Percentiles rank a stretch among this genome's conserved stretches.
These are phyloP conservation scores for Geotrypetes seraphini DNA, from an alignment of 2,797 vertebrate genomes.

Conservation along the genomic window DNA sequence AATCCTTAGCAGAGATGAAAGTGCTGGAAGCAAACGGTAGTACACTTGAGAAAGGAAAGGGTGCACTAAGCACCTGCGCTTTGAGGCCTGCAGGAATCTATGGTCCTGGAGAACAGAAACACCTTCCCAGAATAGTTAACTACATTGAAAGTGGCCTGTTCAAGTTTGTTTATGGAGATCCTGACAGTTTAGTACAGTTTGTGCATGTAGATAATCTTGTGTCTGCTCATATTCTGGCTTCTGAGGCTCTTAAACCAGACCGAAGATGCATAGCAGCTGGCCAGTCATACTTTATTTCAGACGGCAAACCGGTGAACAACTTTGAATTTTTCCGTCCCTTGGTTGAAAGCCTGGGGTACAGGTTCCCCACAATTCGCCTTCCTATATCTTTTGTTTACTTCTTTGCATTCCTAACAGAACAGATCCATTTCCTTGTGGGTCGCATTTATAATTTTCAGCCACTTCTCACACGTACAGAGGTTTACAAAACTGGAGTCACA, in stretches of 20 bases:
- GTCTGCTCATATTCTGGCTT: slow-evolving; percentile 74
- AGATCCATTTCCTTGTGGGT: slow-evolving; percentile 61
- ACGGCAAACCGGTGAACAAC: slow-evolving; percentile 82
- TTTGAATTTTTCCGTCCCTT: slow-evolving; percentile 90
- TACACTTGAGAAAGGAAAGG: slow-evolving; percentile 27
- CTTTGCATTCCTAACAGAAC: slow-evolving; percentile 79
- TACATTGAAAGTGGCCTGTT: slow-evolving; percentile 84
- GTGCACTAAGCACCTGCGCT: slow-evolving; percentile 70
- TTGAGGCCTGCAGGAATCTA: slow-evolving; percentile 89
- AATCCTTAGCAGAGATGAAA: slow-evolving; percentile 81
- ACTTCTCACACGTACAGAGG: slow-evolving; percentile 82
- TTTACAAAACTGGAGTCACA: slow-evolving; percentile 88
- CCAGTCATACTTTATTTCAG: slow-evolving; percentile 91
- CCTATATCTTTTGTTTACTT: slow-evolving; percentile 73
- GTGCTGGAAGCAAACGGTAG: slow-evolving; percentile 71
- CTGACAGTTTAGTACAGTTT: slow-evolving; percentile 79
- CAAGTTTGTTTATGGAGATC: slow-evolving; percentile 75
- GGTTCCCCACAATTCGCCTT: slow-evolving; percentile 69
- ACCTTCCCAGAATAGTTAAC: slow-evolving; percentile 80
- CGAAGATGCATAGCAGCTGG: slow-evolving; percentile 65
- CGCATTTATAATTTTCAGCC: slow-evolving; percentile 84
- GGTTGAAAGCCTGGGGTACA: slow-evolving; percentile 84
- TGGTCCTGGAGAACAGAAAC: slow-evolving; percentile 84
- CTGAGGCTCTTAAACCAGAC: slow-evolving; percentile 54
- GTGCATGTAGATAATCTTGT: slow-evolving; percentile 89